Conservation (phyloP, 2,797 vertebrate species). For the Mormyrops attenuatus region DNA sequence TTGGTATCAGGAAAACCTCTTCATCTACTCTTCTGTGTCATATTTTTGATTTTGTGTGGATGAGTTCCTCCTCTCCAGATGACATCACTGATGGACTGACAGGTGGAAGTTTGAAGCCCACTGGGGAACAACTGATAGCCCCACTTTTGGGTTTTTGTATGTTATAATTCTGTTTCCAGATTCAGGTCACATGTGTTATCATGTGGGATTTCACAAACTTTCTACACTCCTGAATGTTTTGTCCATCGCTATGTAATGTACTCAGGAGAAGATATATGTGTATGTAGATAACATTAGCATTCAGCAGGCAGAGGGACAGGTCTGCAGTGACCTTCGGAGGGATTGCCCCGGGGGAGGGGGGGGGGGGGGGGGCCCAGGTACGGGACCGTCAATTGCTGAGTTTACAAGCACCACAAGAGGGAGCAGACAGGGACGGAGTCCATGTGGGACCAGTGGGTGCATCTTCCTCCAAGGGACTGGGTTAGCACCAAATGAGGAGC, state of each 20-base stretch:
- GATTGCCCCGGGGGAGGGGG: too few relatives aligned
- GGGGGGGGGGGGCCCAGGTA: background rate
- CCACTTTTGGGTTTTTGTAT: background rate
- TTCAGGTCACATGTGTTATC: background rate
- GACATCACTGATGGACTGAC: background rate
- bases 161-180: background rate
- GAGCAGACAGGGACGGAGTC: background rate
- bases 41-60: background rate
- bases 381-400: background rate
- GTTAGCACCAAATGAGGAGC: background rate
- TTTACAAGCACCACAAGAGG: background rate
- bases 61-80: background rate
- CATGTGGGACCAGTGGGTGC: background rate
- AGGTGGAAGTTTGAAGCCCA: background rate
- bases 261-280: background rate
- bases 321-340: background rate
- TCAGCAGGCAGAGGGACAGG: background rate
- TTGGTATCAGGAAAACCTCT: background rate
- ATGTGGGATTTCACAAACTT: background rate
- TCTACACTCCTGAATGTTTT: background rate
- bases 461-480: slow-evolving; percentile 1
- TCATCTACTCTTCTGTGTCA: background rate
- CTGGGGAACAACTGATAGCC: background rate
- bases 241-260: background rate
- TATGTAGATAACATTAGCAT: background rate